A percentile compares a stretch with the other conserved stretches of the same genome.
These are phyloP conservation scores for Vidua chalybeata DNA, from an alignment of 2,113 vertebrate genomes.

Conservation along the genomic window DNA sequence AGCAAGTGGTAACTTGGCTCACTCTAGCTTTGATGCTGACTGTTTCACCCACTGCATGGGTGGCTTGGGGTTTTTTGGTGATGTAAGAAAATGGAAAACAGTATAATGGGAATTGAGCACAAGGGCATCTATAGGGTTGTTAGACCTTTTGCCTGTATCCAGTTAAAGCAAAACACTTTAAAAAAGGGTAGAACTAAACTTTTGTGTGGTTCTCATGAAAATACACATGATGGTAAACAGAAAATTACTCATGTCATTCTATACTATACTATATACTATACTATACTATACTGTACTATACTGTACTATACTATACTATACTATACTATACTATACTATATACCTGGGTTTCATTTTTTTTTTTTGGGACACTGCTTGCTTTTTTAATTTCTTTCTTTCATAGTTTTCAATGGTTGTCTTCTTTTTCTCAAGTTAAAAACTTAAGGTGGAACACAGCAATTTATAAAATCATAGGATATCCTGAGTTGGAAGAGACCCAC, in stretches of 20 bases:
- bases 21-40: background rate
- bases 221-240: background rate
- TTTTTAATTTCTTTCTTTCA: background rate
- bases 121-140: background rate
- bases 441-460: background rate
- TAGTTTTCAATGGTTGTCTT: background rate
- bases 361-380: background rate
- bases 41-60: background rate
- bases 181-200: background rate
- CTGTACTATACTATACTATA: too few species aligned
- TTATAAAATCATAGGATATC: background rate
- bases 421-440: background rate
- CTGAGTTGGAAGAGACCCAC: background rate
- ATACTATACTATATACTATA: too few species aligned
- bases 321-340: background rate
- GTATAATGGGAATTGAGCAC: background rate
- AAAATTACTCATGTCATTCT: background rate
- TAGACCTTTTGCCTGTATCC: background rate
- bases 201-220: background rate
- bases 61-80: background rate
- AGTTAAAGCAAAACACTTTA: background rate
- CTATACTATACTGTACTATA: background rate
- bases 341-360: background rate
- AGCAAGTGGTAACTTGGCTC: conserved; percentile 21
- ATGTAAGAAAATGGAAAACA: background rate